Conservation (phyloP, 2,797 vertebrate species). For the Platalea minor region DNA sequence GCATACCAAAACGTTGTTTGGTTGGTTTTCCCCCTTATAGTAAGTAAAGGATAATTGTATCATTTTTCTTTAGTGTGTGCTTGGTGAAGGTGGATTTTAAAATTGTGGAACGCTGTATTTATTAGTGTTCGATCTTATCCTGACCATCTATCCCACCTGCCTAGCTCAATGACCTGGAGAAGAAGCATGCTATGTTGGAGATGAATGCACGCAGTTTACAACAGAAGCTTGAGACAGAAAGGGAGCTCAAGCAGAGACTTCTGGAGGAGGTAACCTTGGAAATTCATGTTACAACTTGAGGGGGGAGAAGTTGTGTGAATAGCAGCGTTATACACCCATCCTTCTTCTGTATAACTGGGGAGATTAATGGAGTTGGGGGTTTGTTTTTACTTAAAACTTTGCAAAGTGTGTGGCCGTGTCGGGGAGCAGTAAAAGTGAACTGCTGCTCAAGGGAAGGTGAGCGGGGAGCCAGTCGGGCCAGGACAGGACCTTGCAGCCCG, state of each 20-base stretch:
- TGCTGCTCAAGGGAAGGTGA: background rate
- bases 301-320: background rate
- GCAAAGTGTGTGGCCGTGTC: background rate
- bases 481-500: background rate
- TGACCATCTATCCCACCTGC: background rate
- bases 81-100: background rate
- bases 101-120: background rate
- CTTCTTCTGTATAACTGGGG: background rate
- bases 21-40: background rate
- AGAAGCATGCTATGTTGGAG: constrained; percentile 98
- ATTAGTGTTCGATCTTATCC: background rate
- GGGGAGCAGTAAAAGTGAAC: background rate
- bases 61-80: background rate
- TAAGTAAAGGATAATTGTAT: background rate
- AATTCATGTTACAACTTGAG: background rate
- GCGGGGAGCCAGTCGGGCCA: background rate
- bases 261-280: constrained; percentile 89
- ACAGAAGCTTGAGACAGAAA: constrained; percentile 96
- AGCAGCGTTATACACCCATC: background rate
- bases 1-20: background rate
- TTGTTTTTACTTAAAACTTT: background rate
- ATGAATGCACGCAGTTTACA: constrained; percentile 97
- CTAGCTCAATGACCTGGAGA: constrained; percentile 96
- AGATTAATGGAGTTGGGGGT: background rate
- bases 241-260: constrained; percentile 95